A percentile compares a stretch with the other conserved stretches of the same genome.
phyloP scores from a whole-genome alignment of 2,113 vertebrate genomes.

The Cardinalis cardinalis region DNA sequence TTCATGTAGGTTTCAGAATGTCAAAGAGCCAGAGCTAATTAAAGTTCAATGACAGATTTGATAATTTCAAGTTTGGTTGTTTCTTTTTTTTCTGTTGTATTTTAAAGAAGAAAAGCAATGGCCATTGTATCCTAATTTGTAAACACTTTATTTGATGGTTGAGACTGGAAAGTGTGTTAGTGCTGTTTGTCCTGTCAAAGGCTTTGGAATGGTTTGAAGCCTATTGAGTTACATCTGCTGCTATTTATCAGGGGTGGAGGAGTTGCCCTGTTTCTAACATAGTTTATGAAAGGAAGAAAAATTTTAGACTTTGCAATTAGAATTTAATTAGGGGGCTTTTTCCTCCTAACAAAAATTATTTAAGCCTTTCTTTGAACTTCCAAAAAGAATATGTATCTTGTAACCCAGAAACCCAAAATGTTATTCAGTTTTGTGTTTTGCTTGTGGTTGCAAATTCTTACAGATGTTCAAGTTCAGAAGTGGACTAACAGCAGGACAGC shows the following conservation, averaged over 20 bases:
- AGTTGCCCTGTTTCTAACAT: conserved; percentile 15
- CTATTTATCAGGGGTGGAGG: not conserved
- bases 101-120: conserved; percentile 6
- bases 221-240: conserved; percentile 61
- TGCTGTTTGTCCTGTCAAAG: conserved; percentile 38
- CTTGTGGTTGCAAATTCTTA: not conserved
- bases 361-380: not conserved
- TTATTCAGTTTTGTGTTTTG: not conserved
- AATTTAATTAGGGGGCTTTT: conserved; percentile 29
- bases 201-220: conserved; percentile 37
- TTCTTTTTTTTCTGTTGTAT: conserved; percentile 26
- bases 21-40: conserved; percentile 42
- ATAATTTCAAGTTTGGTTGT: not conserved
- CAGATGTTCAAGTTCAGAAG: not conserved
- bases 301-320: conserved; percentile 17
- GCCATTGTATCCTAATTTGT: conserved; percentile 50
- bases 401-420: conserved; percentile 3
- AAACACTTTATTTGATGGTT: conserved; percentile 42
- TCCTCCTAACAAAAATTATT: conserved; percentile 18
- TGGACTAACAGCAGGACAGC: not conserved
- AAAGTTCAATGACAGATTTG: conserved; percentile 40
- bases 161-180: conserved; percentile 26
- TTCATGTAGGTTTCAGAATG: conserved; percentile 38
- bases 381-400: not conserved
- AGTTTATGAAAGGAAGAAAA: conserved; percentile 51